Base-by-base conservation (phyloP, 2,888 invertebrate genomes). In the Aleiodes testaceus region DNA sequence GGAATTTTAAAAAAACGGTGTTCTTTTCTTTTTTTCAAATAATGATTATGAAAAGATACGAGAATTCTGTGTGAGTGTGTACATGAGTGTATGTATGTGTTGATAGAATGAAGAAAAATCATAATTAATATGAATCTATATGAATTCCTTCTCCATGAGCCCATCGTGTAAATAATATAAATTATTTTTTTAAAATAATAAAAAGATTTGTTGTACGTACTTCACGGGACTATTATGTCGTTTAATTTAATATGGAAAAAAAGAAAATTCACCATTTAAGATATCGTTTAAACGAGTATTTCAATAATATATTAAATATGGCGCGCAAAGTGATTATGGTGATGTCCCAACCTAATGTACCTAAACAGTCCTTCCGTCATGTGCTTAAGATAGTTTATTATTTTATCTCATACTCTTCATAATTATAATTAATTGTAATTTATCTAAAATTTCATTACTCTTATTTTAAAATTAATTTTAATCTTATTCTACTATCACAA, bases 281-380 rank as follows among this genome's bases (percentile, higher is more conserved):
- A 76, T 72, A 75, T 36, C 36, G 36, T 36, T 36, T 36, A 9
- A 42, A 52, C 16, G 42, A 5, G 70, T 78, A 75, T 77, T 77
- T 77, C 77, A 77, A 75, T 76, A 74, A 52, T 49, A 74, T 73
- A 72, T 71, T 75, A 79, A 77, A 73, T 55, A 30, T 7, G 36
- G 16, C 79, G 76, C 77, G 79, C 80, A 79, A 78, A 59, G 59
- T 59, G 59, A 59, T 59, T 59, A 18, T 36, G 22, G 42, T 30
- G 3, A 18, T 59, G 12, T 55, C 36, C 42, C 18, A 42, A 42
- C 59, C 79, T 74, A 69, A 80, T 80, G 81, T 82, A 81, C 81
- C 81, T 81, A 79, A 81, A 77, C 74, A 77, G 73, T 49, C 69
- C 65, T 74, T 75, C 72, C 69, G 59, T 74, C 72, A 69, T 66